Base-by-base conservation (phyloP, 1,140 invertebrate species). In the Diachasmimorpha longicaudata region DNA sequence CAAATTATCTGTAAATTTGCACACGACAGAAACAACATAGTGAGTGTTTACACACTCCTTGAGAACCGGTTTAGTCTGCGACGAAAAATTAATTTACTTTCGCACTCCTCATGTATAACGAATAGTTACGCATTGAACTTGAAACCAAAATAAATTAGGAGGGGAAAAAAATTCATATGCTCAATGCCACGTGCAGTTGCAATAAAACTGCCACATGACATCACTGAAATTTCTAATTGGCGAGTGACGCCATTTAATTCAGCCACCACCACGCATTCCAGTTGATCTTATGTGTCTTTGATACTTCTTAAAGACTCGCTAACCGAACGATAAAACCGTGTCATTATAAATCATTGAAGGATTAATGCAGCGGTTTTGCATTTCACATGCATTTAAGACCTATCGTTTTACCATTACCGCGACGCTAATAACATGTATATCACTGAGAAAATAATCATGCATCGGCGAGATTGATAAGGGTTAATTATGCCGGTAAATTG, bases 171-270 rank as follows among this genome's bases (percentile, higher is more conserved):
- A 25, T 63, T 63, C 11, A 31, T 25, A 63, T 63, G 58, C 58
- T 63, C 58, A 63, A 63, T 63, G 58, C 23, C 58, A 63, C 1
- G 19, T 23, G 48, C 69, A 69, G 42, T 55, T 19, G 66, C 66
- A 44, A 70, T 70, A 70, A n/a, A n/a, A 31, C 39, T 31, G 11
- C 48, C 55, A 42, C 25, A 75, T 75, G 74, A 75, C 74, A 75
- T 75, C 74, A 75, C 48, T 39, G 52, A 21, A 58, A 70, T 37
- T 70, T 70, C 36, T 58, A 42, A 75, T 63, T 44, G 19, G 48
- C 16, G 36, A 58, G 21, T 16, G 48, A 52, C 48, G 48, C 48
- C 48, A 52, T 52, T 52, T 16, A 52, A 52, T 52, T 52, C 48
- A 52, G 19, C 48, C n/a, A 0, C 48, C 9, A 1, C 48, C 14